These are phyloP conservation scores for Pteromalus puparum DNA, from an alignment of 1,140 invertebrate species.

Conservation along the genomic window DNA sequence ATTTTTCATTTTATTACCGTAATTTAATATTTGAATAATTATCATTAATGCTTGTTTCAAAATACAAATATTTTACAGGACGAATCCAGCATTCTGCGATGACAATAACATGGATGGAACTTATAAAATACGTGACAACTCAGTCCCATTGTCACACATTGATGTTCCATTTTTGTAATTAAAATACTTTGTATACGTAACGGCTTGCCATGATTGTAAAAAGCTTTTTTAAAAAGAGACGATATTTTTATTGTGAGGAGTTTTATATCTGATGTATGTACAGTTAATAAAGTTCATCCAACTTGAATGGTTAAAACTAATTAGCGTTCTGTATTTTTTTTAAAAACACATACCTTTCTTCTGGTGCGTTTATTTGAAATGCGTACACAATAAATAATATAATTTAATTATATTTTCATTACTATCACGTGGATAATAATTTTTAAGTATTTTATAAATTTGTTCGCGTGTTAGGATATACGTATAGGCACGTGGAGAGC, in stretches of 20 bases:
- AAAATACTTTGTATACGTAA: background rate
- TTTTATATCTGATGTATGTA: slow-evolving; percentile 27
- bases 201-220: slow-evolving; percentile 36
- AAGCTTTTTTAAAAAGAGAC: slow-evolving; percentile 27
- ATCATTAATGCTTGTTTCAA: background rate
- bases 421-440: too few species aligned
- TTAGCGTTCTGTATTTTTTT: background rate
- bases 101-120: slow-evolving; percentile 63
- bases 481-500: too few species aligned
- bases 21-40: background rate
- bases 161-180: slow-evolving; percentile 31
- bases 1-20: background rate
- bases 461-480: background rate
- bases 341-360: too few species aligned
- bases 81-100: slow-evolving; percentile 69
- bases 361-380: too few species aligned
- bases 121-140: slow-evolving; percentile 53
- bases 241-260: slow-evolving; percentile 43
- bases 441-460: too few species aligned
- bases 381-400: too few species aligned
- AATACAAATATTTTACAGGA: slow-evolving; percentile 65
- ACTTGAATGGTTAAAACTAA: background rate
- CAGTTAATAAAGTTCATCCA: slow-evolving; percentile 9
- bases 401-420: too few species aligned
- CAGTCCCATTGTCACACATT: background rate